Base-by-base conservation (phyloP, 35 echinoderm and acorn worm species). In the Ophiothrix spiculata region DNA sequence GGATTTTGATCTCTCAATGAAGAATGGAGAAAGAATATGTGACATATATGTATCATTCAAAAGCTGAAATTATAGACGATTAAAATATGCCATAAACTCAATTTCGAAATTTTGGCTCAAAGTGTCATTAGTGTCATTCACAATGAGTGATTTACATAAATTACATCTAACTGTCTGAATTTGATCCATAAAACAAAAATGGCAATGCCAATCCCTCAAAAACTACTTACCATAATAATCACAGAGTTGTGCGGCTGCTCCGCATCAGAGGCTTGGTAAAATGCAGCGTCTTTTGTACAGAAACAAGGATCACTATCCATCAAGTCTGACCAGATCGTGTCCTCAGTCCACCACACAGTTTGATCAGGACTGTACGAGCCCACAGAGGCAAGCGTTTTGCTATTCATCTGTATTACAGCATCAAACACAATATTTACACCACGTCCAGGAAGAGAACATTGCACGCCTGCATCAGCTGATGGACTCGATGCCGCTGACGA, bases 391-490 rank as follows among this genome's bases (percentile, higher is more conserved):
- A 82, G 31, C 15, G 80, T 45, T 31, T 21, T 45, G n/a, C 80
- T 82, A 41, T 86, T 75, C 34, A 86, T 86, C 33, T 31, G 36
- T 31, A 33, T 40, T 2, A 69, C 74, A 36, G 19, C 74, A 56
- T 39, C 40, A 25, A 35, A 40, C 12, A 77, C 31, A 33, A 15
- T n/a, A 49, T 49, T 49, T 19, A 49, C 45, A 54, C 21, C 45
- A 54, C 45, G 45, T 54, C 45, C 21, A 11, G 60, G 60, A 4
- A 25, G 1, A 2, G 25, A 15, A 28, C 60, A 69, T 28, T 69
- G 60, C 3, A 69, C 60, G 29, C 16, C 25, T 69, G 60, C 60
- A 2, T 69, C 8, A 69, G 3, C 60, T 28, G 10, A 2, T 25
- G 60, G 29, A 49, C 19, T 49, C 6, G 6, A 49, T 19, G 19